Conservation (phyloP, 2,113 vertebrate genomes). For the Lates calcarifer region DNA sequence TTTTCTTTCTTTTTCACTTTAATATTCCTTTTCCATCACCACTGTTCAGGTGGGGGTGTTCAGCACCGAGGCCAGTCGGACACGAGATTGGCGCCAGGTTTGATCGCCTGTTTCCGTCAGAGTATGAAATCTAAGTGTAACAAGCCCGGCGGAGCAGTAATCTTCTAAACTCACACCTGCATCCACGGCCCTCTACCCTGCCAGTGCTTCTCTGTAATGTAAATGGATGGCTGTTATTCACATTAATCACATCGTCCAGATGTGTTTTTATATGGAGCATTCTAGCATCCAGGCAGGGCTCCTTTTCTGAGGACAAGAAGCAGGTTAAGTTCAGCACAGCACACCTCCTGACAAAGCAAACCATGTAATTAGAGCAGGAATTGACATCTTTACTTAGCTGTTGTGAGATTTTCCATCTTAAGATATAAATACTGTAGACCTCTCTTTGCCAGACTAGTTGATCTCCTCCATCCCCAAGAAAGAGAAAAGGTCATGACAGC, state of each 20-base stretch:
- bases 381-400: constrained; percentile 14
- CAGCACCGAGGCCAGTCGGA: constrained; percentile 17
- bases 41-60: constrained; percentile 28
- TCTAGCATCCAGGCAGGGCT: constrained; percentile 36
- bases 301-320: neutral
- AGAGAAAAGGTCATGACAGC: constrained; percentile 42
- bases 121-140: constrained; percentile 68
- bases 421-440: constrained; percentile 15
- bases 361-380: constrained; percentile 20
- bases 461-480: constrained; percentile 14
- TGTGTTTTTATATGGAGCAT: constrained; percentile 68
- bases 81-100: constrained; percentile 40
- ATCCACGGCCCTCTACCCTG: constrained; percentile 39
- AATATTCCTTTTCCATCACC: constrained; percentile 13
- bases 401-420: constrained; percentile 19
- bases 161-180: constrained; percentile 74
- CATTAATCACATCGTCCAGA: constrained; percentile 78
- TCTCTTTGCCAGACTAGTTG: constrained; percentile 22
- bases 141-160: constrained; percentile 69
- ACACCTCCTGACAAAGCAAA: constrained; percentile 31
- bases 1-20: constrained; percentile 1
- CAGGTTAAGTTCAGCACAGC: constrained; percentile 24
- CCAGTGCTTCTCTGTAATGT: constrained; percentile 58
- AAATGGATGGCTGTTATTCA: constrained; percentile 64
- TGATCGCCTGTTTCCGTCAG: constrained; percentile 67